These are phyloP conservation scores for Odocoileus hemionus DNA, from an alignment of 2,113 vertebrate species.

Conservation along the genomic window DNA sequence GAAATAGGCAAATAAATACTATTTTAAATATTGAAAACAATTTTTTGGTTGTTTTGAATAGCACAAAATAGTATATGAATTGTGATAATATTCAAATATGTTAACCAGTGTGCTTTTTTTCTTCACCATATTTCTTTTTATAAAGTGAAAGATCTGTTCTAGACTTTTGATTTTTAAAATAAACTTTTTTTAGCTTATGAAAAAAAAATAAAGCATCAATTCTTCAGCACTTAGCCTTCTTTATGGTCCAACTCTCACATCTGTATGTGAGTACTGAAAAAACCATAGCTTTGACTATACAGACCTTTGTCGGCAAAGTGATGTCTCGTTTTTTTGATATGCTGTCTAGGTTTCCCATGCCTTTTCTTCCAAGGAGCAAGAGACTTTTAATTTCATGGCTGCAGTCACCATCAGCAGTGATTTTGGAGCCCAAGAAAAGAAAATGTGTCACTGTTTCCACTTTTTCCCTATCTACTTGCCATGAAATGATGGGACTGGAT, in stretches of 20 bases:
- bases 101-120: not conserved
- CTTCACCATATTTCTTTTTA: not conserved
- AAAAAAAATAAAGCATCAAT: not conserved
- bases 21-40: conserved; percentile 13
- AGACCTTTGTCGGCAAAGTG: not conserved
- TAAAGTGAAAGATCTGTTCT: not conserved
- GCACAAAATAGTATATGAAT: not conserved
- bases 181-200: not conserved
- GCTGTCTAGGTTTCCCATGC: not conserved
- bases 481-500: not conserved
- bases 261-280: rapidly evolving
- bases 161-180: conserved; percentile 1
- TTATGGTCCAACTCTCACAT: not conserved
- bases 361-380: not conserved
- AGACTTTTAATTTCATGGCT: not conserved
- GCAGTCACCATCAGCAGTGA: not conserved
- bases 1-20: not conserved
- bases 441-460: not conserved
- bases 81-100: not conserved
- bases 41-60: not conserved
- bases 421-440: not conserved
- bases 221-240: not conserved
- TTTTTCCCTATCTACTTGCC: not conserved
- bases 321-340: not conserved
- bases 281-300: not conserved